These are phyloP conservation scores for Acleris holmiana DNA, from an alignment of 2,888 invertebrate species.

Conservation along the genomic window DNA sequence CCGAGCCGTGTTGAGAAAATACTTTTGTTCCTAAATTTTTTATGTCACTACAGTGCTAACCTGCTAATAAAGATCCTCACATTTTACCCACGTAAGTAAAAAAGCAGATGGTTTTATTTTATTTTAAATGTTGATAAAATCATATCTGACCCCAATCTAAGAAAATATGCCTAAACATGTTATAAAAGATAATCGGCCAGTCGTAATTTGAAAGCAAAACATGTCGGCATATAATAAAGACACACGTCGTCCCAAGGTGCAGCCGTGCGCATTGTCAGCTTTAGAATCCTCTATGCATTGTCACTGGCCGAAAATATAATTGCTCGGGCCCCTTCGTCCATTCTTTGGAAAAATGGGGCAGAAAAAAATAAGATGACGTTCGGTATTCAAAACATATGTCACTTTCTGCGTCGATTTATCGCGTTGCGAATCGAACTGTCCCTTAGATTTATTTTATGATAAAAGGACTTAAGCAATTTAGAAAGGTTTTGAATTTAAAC, in stretches of 20 bases:
- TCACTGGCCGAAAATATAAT: conserved; percentile 74
- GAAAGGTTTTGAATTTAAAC: background rate
- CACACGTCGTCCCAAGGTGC: conserved; percentile 74
- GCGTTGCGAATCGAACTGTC: conserved; percentile 67
- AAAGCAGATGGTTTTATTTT: background rate
- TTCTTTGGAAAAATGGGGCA: conserved; percentile 52
- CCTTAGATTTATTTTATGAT: conserved; percentile 20
- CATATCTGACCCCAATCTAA: conserved; percentile 33
- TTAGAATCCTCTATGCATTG: conserved; percentile 47
- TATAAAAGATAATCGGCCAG: conserved; percentile 53
- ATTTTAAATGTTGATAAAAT: background rate
- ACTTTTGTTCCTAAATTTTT: no score
- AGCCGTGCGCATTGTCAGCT: conserved; percentile 62
- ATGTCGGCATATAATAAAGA: conserved; percentile 61
- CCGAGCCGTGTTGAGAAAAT: no score
- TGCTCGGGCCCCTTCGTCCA: conserved; percentile 72
- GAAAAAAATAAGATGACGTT: conserved; percentile 67
- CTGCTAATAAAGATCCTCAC: no score
- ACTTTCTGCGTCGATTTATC: conserved; percentile 77
- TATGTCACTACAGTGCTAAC: no score
- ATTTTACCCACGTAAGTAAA: background rate
- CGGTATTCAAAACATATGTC: conserved; percentile 81
- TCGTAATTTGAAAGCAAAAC: conserved; percentile 66
- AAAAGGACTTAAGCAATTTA: background rate
- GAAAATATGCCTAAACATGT: conserved; percentile 41